phyloP scores from a whole-genome alignment of 1,140 invertebrate genomes.

The Scaptomyza pallida region DNA sequence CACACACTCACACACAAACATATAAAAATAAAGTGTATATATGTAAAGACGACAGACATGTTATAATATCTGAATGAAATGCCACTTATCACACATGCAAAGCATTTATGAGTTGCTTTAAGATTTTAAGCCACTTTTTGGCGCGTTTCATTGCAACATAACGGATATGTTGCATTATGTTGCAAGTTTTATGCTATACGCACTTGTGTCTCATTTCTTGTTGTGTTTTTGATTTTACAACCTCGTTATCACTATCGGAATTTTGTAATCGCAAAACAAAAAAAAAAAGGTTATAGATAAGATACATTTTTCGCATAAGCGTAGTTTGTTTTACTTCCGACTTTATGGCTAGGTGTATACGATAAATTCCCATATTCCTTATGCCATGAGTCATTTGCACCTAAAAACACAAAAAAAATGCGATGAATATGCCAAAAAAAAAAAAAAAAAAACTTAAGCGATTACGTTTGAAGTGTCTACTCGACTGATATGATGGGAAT shows the following conservation, averaged over 20 bases:
- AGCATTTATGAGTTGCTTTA: slow-evolving; percentile 66
- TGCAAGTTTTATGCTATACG: too few species aligned
- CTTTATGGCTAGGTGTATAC: neutral
- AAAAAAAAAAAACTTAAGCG: neutral
- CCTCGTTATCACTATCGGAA: neutral
- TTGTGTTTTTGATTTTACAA: neutral
- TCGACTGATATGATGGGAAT: slow-evolving; percentile 26
- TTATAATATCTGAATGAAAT: slow-evolving; percentile 75
- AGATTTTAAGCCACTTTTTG: slow-evolving; percentile 74
- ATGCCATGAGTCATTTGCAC: slow-evolving; percentile 33
- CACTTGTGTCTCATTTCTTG: too few species aligned
- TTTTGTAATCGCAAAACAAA: slow-evolving; percentile 7
- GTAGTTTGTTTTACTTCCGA: slow-evolving; percentile 18
- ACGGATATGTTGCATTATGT: slow-evolving; percentile 72
- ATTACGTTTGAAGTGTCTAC: slow-evolving; percentile 19
- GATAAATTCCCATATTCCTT: neutral
- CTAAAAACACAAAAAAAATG: too few species aligned
- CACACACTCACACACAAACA: too few species aligned
- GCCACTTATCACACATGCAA: slow-evolving; percentile 62
- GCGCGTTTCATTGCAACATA: slow-evolving; percentile 53
- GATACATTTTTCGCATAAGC: neutral
- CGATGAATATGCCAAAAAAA: slow-evolving; percentile 13
- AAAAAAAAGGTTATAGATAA: slow-evolving; percentile 7
- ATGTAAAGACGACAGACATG: slow-evolving; percentile 15
- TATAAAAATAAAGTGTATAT: slow-evolving; percentile 14